phyloP scores from a whole-genome alignment of 2,113 vertebrate species.

The Melanostigma gelatinosum region DNA sequence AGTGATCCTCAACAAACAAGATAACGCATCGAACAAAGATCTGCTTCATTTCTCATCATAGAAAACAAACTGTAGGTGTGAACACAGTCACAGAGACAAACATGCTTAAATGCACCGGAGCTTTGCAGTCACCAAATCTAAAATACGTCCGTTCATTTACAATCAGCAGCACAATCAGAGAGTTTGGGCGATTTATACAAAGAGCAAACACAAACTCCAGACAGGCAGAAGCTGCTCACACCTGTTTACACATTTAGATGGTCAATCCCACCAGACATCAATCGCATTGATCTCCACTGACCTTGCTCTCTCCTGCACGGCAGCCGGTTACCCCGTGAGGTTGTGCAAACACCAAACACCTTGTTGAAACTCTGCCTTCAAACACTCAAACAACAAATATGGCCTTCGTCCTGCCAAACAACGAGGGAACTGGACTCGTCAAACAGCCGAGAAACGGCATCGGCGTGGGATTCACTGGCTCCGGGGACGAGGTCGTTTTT shows the following conservation, averaged over 20 bases:
- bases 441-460: too few species aligned
- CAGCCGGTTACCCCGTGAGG: constrained; percentile 8
- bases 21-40: constrained; percentile 52
- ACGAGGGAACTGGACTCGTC: not conserved
- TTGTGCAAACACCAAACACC: constrained; percentile 12
- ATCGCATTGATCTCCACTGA: constrained; percentile 46
- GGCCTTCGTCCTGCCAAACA: constrained; percentile 7
- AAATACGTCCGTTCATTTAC: constrained; percentile 17
- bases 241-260: constrained; percentile 47
- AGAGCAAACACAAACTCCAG: constrained; percentile 24
- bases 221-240: not conserved
- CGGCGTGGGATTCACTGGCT: too few species aligned
- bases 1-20: constrained; percentile 61
- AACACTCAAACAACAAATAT: not conserved
- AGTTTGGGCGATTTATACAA: not conserved
- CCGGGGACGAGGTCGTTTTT: too few species aligned
- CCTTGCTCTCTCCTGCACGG: constrained; percentile 22
- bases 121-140: constrained; percentile 9
- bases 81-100: constrained; percentile 39
- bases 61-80: constrained; percentile 21
- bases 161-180: constrained; percentile 6
- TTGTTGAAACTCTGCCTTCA: constrained; percentile 17
- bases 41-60: constrained; percentile 43
- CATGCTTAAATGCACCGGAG: constrained; percentile 21
- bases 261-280: constrained; percentile 44